phyloP scores from a whole-genome alignment of 2,797 vertebrate genomes.

The Melanotaenia maccullochi region DNA sequence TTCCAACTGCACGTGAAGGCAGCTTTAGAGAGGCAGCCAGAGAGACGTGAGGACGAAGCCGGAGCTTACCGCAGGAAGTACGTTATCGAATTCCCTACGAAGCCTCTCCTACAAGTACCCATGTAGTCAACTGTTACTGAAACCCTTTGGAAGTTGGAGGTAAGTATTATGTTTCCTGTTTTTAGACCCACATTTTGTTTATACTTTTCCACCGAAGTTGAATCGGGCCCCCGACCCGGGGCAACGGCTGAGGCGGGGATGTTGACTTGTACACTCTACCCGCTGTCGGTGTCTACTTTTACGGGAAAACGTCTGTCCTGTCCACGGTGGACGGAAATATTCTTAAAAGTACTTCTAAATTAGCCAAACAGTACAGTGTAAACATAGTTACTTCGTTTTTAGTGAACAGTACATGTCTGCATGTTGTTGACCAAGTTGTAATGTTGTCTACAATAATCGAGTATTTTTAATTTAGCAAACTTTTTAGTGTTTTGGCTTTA shows the following conservation, averaged over 20 bases:
- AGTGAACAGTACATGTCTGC: background rate
- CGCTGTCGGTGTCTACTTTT: conserved; percentile 25
- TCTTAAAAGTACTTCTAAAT: too few relatives aligned
- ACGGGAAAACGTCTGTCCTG: conserved; percentile 32
- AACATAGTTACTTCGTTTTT: background rate
- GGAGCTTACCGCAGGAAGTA: conserved; percentile 51
- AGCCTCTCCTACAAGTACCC: background rate
- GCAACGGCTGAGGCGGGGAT: conserved; percentile 43
- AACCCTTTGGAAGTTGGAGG: conserved; percentile 32
- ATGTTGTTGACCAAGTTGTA: background rate
- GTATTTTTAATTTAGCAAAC: background rate
- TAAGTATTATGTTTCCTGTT: conserved; percentile 48
- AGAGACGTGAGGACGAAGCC: background rate
- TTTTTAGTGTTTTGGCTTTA: background rate
- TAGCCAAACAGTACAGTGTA: background rate
- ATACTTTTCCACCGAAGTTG: conserved; percentile 26
- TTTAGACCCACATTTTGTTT: background rate
- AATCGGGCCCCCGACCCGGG: conserved; percentile 33
- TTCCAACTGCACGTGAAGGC: conserved; percentile 47
- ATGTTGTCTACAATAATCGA: background rate
- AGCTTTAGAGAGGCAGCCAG: conserved; percentile 2
- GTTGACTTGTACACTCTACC: conserved; percentile 52
- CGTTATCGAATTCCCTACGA: conserved; percentile 26
- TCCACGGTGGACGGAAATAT: background rate
- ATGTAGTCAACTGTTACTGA: conserved; percentile 35